Percentiles rank a stretch among this genome's conserved stretches.
These are phyloP conservation scores for Heteractis magnifica DNA, from an alignment of 92 coral and sea anemone species.

Conservation along the genomic window DNA sequence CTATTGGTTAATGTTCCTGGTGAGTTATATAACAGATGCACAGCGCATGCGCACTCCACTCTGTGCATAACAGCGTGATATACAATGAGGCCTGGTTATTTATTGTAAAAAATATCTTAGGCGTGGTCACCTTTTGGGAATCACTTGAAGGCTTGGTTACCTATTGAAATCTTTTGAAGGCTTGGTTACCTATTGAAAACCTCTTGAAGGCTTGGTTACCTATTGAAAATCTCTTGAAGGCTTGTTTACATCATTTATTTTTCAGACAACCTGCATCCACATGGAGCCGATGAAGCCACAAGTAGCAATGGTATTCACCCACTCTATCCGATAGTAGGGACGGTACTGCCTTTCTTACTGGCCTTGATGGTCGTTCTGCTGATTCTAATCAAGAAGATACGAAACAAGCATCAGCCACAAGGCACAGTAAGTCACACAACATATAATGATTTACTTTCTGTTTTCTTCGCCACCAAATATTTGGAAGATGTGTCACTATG, in stretches of 20 bases:
- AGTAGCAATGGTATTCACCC: not conserved
- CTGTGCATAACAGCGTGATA: too few species aligned
- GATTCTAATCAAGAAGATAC: not conserved
- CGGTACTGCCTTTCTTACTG: not conserved
- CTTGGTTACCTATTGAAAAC: not conserved
- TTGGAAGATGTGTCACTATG: too few species aligned
- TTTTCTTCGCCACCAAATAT: not conserved
- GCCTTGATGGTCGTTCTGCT: not conserved
- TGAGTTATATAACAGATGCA: not conserved
- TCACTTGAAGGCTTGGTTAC: not conserved
- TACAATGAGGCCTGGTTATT: too few species aligned
- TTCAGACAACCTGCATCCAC: not conserved
- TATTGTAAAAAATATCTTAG: not conserved
- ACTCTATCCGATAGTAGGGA: not conserved
- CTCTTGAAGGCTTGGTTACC: not conserved
- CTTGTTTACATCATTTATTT: not conserved
- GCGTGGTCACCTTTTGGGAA: not conserved
- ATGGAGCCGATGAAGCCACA: not conserved
- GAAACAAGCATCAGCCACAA: not conserved
- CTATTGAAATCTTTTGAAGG: too few species aligned
- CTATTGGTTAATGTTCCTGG: not conserved
- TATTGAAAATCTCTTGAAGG: not conserved
- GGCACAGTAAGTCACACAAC: not conserved
- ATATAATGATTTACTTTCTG: not conserved
- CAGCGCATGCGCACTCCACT: not conserved